Evolutionary conservation across 1,140 invertebrate genomes (phyloP).

Genomic region (Akabosia matsudoensis): DNA sequence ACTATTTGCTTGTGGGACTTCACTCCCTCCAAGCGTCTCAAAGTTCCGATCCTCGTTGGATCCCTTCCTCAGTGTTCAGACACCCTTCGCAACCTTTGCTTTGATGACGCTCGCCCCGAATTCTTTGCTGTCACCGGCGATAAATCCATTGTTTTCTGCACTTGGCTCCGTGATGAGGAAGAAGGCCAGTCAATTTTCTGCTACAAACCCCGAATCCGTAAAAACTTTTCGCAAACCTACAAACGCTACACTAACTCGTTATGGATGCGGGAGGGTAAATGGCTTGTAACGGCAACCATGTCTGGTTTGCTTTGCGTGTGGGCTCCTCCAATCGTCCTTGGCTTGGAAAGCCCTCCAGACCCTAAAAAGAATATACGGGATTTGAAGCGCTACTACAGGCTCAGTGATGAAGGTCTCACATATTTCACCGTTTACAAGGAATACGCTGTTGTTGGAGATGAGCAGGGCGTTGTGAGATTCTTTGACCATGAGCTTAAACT

Average conservation of each 20-base stretch:
- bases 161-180: constrained; percentile 31
- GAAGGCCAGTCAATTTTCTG: constrained; percentile 19
- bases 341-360: constrained; percentile 32
- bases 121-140: constrained; percentile 41
- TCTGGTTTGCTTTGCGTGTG: constrained; percentile 40
- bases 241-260: constrained; percentile 34
- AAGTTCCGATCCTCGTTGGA: too few species aligned
- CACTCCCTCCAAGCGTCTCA: too few species aligned
- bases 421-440: constrained; percentile 28
- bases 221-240: constrained; percentile 21
- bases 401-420: constrained; percentile 36
- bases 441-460: constrained; percentile 43
- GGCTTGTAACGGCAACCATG: constrained; percentile 32
- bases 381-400: constrained; percentile 33
- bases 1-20: constrained; percentile 19
- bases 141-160: constrained; percentile 31
- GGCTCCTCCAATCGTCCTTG: constrained; percentile 29
- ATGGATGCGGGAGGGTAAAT: constrained; percentile 37
- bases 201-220: constrained; percentile 30
- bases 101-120: constrained; percentile 11
- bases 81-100: constrained; percentile 22
- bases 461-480: constrained; percentile 35
- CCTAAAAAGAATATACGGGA: constrained; percentile 38
- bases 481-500: constrained; percentile 38
- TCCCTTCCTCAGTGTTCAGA: not conserved